Evolutionary conservation across 2,888 invertebrate species (phyloP).

Genomic region (Patella ulyssiponensis): DNA sequence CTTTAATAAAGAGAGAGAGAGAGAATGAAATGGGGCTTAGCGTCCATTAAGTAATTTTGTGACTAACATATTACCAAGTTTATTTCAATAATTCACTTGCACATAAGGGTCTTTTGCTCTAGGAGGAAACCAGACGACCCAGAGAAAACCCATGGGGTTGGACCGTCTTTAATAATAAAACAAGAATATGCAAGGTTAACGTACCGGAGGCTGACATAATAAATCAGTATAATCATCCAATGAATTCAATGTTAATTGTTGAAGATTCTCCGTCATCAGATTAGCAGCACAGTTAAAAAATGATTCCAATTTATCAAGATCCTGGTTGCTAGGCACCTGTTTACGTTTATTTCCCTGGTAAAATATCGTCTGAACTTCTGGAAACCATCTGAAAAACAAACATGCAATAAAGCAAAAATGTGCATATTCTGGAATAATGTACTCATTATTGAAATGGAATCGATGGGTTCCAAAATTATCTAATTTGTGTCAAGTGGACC

Average conservation of each 20-base stretch:
- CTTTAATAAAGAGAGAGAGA: too few relatives aligned
- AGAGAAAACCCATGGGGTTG: too few relatives aligned
- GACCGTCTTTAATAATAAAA: too few relatives aligned
- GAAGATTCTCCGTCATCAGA: conserved; percentile 90
- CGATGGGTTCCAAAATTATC: too few relatives aligned
- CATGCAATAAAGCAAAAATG: not conserved
- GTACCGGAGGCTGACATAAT: conserved; percentile 83
- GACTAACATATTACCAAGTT: too few relatives aligned
- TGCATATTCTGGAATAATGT: not conserved
- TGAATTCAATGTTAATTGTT: conserved; percentile 85
- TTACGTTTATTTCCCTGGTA: conserved; percentile 72
- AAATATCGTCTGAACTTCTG: conserved; percentile 72
- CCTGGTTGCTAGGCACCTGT: conserved; percentile 72
- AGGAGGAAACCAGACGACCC: too few relatives aligned
- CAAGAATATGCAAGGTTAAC: conserved; percentile 32
- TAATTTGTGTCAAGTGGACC: too few relatives aligned
- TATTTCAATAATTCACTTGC: too few relatives aligned
- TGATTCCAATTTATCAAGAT: conserved; percentile 79
- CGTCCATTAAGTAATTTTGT: too few relatives aligned
- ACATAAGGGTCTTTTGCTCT: too few relatives aligned
- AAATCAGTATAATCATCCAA: conserved; percentile 84
- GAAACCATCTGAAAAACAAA: conserved; percentile 67
- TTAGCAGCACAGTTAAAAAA: conserved; percentile 90
- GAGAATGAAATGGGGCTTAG: too few relatives aligned
- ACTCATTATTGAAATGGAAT: too few relatives aligned